Evolutionary conservation across 2,113 vertebrate species (phyloP), one percentile per base, ranked within the genome.

Genomic region (Daboia siamensis): DNA sequence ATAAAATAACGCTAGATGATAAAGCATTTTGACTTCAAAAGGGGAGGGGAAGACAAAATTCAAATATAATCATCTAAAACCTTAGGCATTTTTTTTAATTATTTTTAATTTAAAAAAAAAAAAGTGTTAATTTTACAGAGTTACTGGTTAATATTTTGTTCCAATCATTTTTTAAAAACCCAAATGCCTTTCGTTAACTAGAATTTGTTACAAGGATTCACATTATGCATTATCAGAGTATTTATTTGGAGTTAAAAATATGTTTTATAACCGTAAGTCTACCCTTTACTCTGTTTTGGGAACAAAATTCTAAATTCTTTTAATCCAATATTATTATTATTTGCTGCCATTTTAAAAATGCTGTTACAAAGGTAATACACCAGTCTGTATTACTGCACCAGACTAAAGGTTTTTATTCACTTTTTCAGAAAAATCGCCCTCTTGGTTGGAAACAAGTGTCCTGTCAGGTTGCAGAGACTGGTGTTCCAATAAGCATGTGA

Each of bases 231-330:
- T 97, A 97, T 97, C 97, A 96, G 96, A 97, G 95, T 97, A 97
- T 98, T 98, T 97, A 98, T 98, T 97, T 97, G 97, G 94, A 87
- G n/a, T 96, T 74, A n/a, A 88, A 89, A 88, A 97, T 96, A 97
- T 95, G 5, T 95, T 90, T 97, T 96, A 97, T 97, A 97, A 97
- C 97, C 96, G 96, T 97, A 97, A 97, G 97, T 94, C 96, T 97
- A 91, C 89, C 97, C 98, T 97, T 97, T 96, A 97, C 29, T 69
- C 97, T 91, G 95, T 96, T 96, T 93, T 97, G 97, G 97, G 97
- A 98, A 97, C 96, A 98, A 97, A 98, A 98, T 97, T 98, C 97
- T 98, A 96, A 98, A 97, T 96, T 97, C 95, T 97, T 96, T 97
- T 97, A 97, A 97, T 97, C 96, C 97, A 97, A 97, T 97, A 97